phyloP scores from a whole-genome alignment of 2,797 vertebrate genomes.

The Pipistrellus nathusii region DNA sequence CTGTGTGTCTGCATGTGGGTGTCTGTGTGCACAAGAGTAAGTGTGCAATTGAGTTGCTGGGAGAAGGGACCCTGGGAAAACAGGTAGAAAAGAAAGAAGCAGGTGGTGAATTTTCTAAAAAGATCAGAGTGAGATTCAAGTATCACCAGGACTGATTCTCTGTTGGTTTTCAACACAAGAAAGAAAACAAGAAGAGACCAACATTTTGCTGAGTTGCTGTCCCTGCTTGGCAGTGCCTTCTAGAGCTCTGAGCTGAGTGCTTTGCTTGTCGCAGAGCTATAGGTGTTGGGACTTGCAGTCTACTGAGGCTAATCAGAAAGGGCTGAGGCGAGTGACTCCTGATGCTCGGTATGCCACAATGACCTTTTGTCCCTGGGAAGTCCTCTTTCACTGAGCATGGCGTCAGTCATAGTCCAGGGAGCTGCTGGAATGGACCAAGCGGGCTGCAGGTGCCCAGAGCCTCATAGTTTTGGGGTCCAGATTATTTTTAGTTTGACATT shows the following conservation, averaged over 20 bases:
- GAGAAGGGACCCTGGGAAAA: background rate
- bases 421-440: background rate
- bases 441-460: background rate
- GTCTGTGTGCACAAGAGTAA: background rate
- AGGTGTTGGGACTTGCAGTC: background rate
- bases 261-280: background rate
- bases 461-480: background rate
- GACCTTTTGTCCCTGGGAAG: background rate
- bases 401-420: background rate
- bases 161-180: background rate
- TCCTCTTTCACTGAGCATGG: background rate
- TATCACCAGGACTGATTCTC: background rate
- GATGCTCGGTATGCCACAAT: background rate
- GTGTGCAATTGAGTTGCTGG: background rate
- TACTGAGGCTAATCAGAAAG: background rate
- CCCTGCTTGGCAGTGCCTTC: background rate
- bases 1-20: rapidly evolving
- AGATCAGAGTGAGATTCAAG: background rate
- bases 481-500: constrained; percentile 15
- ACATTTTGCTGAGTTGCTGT: background rate
- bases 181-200: background rate
- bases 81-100: background rate
- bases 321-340: background rate
- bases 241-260: background rate
- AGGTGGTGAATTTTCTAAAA: background rate